Base-by-base conservation (phyloP, 1,140 invertebrate genomes). In the Drosophila eugracilis region DNA sequence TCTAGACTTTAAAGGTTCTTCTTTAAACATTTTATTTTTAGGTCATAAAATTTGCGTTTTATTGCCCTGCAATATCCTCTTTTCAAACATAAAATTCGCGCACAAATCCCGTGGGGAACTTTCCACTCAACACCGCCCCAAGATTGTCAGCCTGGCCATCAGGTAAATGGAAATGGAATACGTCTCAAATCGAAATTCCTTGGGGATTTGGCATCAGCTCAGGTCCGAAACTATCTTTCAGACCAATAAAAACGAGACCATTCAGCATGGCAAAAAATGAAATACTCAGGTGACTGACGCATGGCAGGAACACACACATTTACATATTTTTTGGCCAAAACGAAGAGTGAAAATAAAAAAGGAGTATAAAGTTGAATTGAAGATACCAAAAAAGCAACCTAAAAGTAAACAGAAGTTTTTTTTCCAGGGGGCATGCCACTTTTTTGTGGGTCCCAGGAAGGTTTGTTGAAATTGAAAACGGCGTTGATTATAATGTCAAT, bases 401-500 rank as follows among this genome's bases (percentile, higher is more conserved):
- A 81, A 81, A 80, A 62, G 58, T 72, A 88, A 86, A 81, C 69
- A 88, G 47, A 81, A 88, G 66, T 86, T 86, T 84, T 55, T 42
- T 30, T 15, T 4, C 6, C 28, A 12, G 28, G 39, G 21, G 47
- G 47, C 58, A 86, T 77, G 62, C 77, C 73, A 71, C 67, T n/a
- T 50, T 49, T 50, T 52, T 57, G 70, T 70, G 80, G 10, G 54
- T 32, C 10, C 49, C 21, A 34, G 39, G 36, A 78, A 52, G 60
- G 69, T 80, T 79, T 55, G 67, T 48, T 86, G 81, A 86, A 86
- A 86, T 88, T 88, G 81, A 86, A 86, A 86, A 86, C 81, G 77
- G 83, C 81, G 81, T 86, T 86, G 83, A 86, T 86, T 86, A 86
- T 86, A 81, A 86, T 86, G 81, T 86, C 81, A 86, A 86, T 86